Evolutionary conservation across 2,113 vertebrate genomes (phyloP), one percentile per base, ranked within the genome.

Genomic region (Sclerurus mexicanus): DNA sequence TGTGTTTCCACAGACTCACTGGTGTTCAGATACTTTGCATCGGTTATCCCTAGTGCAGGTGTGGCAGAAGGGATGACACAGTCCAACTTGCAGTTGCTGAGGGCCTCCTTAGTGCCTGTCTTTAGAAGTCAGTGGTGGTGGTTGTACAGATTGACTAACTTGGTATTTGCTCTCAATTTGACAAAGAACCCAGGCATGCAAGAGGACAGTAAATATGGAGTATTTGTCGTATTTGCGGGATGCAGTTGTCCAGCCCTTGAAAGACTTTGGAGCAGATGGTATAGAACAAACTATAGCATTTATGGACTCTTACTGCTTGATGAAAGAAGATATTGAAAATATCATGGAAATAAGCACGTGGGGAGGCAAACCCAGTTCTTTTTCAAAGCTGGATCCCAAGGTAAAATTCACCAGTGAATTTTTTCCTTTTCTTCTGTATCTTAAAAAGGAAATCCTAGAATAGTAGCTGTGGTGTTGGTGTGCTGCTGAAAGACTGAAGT

Each of bases 331-430:
- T 37, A 97, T 99, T 95, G 99, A 99, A 93, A 99, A 97, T 93
- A 98, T 99, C 62, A 99, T 99, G 99, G 99, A 99, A 97, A 98
- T 99, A 79, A 99, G 98, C 89, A 96, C 49, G 1, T 99, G 99
- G 99, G 99, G 98, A 13, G 98, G 99, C 55, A 98, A 98, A 79
- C 96, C 98, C 4, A 99, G 99, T 89, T 97, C 98, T 21, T 99
- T 99, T 90, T 99, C 99, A 91, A 99, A 98, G 96, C 96, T 99
- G 95, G 99, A 99, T 96, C 96, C 99, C 18, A 99, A 99, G 99
- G 99, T 99, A 97, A 96, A 64, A 69, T 27, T 47, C 21, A 37
- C 17, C 5, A 8, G 30, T 75, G 22, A 19, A 0, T 39, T 58
- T 46, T 67, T 74, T 33, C 8, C 4, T 73, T 53, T 28, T 10